Conservation (phyloP, 2,113 vertebrate species). For the Silurus glanis region DNA sequence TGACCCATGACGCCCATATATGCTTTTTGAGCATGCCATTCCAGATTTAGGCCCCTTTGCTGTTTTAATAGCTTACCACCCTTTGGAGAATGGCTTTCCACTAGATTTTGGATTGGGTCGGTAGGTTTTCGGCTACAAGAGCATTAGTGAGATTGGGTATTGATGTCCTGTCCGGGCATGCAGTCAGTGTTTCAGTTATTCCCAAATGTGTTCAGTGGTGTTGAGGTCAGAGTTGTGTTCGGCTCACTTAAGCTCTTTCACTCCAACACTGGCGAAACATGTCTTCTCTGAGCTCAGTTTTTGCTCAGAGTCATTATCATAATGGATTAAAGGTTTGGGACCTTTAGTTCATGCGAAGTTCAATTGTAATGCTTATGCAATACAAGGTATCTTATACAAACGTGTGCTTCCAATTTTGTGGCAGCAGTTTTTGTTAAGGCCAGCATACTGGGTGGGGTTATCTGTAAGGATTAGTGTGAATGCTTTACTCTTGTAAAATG, state of each 20-base stretch:
- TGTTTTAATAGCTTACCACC: not conserved
- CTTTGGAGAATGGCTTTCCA: not conserved
- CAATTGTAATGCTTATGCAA: not conserved
- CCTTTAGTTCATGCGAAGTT: not conserved
- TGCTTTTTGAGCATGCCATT: not conserved
- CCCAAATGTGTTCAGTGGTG: not conserved
- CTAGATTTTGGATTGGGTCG: not conserved
- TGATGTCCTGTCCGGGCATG: not conserved
- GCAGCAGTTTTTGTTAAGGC: not conserved
- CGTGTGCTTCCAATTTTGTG: not conserved
- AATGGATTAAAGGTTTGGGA: not conserved
- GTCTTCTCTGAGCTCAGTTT: not conserved
- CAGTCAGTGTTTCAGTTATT: not conserved
- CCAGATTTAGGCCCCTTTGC: not conserved
- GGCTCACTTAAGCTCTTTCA: not conserved
- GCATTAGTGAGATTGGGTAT: not conserved
- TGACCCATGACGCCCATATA: not conserved
- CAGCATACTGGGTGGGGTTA: not conserved
- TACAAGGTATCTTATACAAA: not conserved
- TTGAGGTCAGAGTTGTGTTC: not conserved
- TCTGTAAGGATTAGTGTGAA: not conserved
- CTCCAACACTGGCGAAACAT: not conserved
- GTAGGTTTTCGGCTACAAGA: not conserved
- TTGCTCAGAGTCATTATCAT: not conserved
- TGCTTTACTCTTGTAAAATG: not conserved